Conservation (phyloP, 2,888 invertebrate species). For the Trilocha varians region DNA sequence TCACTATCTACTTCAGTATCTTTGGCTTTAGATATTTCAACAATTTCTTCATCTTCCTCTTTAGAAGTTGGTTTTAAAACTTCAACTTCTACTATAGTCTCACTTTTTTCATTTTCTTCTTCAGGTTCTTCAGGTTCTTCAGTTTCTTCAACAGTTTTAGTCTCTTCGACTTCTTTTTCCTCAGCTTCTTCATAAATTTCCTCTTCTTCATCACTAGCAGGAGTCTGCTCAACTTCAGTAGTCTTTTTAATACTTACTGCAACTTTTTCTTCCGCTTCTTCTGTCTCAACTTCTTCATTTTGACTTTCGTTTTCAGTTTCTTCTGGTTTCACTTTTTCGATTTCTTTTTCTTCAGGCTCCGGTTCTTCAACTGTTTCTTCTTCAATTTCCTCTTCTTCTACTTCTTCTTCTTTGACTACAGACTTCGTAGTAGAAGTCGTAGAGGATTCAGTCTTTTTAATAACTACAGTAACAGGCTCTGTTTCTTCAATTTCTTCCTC, state of each 20-base stretch:
- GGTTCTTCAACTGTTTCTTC: slow-evolving; percentile 4
- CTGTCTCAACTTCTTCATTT: slow-evolving; percentile 7
- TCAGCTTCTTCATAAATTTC: slow-evolving; percentile 1
- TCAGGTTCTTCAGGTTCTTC: slow-evolving; percentile 21
- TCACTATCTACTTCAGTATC: slow-evolving; percentile 7
- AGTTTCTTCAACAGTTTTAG: slow-evolving; percentile 15
- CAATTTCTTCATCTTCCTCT: slow-evolving; percentile 18
- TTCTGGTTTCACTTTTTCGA: slow-evolving; percentile 5
- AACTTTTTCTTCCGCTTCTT: slow-evolving; percentile 13
- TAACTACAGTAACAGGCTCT: slow-evolving; percentile 23
- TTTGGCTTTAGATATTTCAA: not conserved
- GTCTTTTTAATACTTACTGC: slow-evolving; percentile 7
- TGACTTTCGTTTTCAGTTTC: slow-evolving; percentile 9
- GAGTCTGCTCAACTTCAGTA: slow-evolving; percentile 2
- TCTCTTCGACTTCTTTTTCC: slow-evolving; percentile 12
- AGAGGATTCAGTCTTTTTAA: slow-evolving; percentile 15
- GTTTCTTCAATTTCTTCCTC: slow-evolving; percentile 28
- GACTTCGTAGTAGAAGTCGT: not conserved
- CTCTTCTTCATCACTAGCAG: not conserved
- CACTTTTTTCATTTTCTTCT: slow-evolving; percentile 21
- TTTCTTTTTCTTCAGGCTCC: slow-evolving; percentile 5
- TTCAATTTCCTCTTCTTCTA: slow-evolving; percentile 5
- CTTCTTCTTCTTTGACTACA: slow-evolving; percentile 1
- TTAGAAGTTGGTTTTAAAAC: slow-evolving; percentile 11
- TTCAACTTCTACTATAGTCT: slow-evolving; percentile 14